phyloP scores from a whole-genome alignment of 2,888 invertebrate species.

The Drosophila mayaguana region DNA sequence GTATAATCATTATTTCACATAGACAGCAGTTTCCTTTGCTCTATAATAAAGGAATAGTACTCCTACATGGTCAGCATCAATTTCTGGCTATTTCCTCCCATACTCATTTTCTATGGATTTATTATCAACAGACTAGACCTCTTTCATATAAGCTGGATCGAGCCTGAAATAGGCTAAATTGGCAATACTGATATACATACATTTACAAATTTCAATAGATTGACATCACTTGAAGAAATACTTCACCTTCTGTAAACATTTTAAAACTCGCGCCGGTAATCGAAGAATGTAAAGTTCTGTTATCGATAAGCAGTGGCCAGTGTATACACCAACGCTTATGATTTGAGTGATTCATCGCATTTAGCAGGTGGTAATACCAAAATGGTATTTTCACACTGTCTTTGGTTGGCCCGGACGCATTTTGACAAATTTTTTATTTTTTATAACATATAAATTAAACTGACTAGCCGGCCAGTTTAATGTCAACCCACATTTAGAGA shows the following conservation, averaged over 20 bases:
- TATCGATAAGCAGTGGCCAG: slow-evolving; percentile 36
- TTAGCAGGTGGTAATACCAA: not conserved
- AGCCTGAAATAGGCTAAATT: too few relatives aligned
- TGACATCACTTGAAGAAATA: too few relatives aligned
- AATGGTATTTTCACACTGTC: slow-evolving; percentile 30
- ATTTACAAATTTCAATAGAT: too few relatives aligned
- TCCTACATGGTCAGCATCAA: too few relatives aligned
- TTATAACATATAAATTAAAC: slow-evolving; percentile 1
- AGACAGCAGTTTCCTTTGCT: too few relatives aligned
- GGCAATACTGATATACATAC: too few relatives aligned
- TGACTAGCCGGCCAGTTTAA: slow-evolving; percentile 16
- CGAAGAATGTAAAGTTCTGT: not conserved
- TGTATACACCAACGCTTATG: not conserved
- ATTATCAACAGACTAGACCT: too few relatives aligned
- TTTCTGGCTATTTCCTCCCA: too few relatives aligned
- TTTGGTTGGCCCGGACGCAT: slow-evolving; percentile 35
- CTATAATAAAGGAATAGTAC: too few relatives aligned
- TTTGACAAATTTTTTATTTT: slow-evolving; percentile 5
- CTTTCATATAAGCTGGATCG: too few relatives aligned
- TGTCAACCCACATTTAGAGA: slow-evolving; percentile 31
- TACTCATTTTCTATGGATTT: too few relatives aligned
- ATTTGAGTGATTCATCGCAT: not conserved
- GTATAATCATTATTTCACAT: too few relatives aligned
- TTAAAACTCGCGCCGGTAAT: not conserved
- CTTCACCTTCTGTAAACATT: not conserved